These are phyloP conservation scores for Bibio marci DNA, from an alignment of 2,888 invertebrate genomes.

Conservation along the genomic window DNA sequence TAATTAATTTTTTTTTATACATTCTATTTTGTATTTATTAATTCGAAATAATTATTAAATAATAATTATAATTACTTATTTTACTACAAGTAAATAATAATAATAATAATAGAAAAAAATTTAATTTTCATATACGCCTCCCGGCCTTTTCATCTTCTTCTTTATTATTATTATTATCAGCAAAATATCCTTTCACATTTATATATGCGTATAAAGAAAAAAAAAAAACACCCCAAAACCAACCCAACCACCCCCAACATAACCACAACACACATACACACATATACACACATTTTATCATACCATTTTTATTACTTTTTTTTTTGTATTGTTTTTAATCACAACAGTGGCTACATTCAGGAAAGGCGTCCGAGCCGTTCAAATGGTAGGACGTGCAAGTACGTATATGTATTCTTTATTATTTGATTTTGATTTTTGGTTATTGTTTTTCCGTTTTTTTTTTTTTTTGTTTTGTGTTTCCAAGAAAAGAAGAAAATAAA, in stretches of 20 bases:
- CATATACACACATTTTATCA: constrained; percentile 3
- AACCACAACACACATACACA: neutral
- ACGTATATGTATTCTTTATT: constrained; percentile 46
- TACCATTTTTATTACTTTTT: constrained; percentile 5
- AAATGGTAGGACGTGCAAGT: constrained; percentile 97
- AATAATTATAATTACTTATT: too few relatives aligned
- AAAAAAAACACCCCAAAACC: neutral
- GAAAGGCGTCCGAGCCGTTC: constrained; percentile 99
- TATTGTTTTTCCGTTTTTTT: neutral
- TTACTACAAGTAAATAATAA: too few relatives aligned
- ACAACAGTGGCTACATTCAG: constrained; percentile 96
- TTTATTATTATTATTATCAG: too few relatives aligned
- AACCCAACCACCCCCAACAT: neutral
- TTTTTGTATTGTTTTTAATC: constrained; percentile 6
- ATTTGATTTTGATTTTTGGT: neutral
- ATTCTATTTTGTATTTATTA: too few relatives aligned
- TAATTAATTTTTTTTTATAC: too few relatives aligned
- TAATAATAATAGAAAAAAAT: too few relatives aligned
- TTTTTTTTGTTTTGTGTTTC: neutral
- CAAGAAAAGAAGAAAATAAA: neutral
- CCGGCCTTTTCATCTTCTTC: too few relatives aligned
- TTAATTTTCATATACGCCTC: too few relatives aligned
- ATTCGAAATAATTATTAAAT: too few relatives aligned
- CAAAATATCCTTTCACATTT: too few relatives aligned
- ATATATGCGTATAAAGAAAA: too few relatives aligned